Conservation (phyloP, 2,113 vertebrate genomes). For the Lycaon pictus region DNA sequence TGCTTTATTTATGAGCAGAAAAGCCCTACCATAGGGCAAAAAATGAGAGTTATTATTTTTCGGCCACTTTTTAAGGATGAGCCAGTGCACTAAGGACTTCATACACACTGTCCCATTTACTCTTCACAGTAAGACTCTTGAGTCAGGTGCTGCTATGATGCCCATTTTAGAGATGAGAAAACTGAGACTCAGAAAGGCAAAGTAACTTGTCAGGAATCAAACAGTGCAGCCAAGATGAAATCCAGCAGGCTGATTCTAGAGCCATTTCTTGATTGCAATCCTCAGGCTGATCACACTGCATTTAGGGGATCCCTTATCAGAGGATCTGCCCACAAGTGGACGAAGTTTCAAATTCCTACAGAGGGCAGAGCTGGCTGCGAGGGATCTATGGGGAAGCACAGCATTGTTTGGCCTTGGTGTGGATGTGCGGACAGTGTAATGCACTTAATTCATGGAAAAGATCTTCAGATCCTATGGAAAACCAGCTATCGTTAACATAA, state of each 20-base stretch:
- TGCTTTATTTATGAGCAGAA: background rate
- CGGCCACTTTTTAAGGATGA: background rate
- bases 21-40: background rate
- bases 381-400: too few relatives aligned
- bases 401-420: background rate
- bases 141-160: background rate
- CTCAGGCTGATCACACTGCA: background rate
- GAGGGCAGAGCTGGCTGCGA: background rate
- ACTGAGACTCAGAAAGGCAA: background rate
- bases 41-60: background rate
- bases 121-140: background rate
- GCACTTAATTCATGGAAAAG: background rate
- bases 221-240: background rate
- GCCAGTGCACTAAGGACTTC: background rate
- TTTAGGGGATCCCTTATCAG: background rate
- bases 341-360: background rate
- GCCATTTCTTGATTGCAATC: background rate
- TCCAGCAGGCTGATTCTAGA: background rate
- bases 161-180: background rate
- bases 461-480: background rate
- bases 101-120: background rate
- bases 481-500: background rate
- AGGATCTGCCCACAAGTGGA: background rate
- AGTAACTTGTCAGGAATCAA: background rate
- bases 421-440: background rate